Evolutionary conservation across 2,888 invertebrate species (phyloP), one percentile per base, ranked within the genome.

Genomic region (Euplagia quadripunctaria): DNA sequence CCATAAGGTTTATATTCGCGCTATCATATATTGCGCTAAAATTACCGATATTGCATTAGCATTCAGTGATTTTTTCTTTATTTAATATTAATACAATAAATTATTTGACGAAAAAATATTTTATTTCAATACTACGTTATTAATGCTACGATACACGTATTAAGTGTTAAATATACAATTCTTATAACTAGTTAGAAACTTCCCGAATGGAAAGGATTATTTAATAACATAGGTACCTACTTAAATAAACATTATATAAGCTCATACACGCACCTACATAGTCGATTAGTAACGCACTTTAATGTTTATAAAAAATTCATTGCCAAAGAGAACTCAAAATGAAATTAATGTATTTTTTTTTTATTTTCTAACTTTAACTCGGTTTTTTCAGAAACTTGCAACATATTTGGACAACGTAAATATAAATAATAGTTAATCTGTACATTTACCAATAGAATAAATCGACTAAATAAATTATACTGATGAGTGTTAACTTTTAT

Each of bases 101-200:
- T 61, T 46, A 69, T 63, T 49, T 52, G 43, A 63, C 31, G 68
- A 20, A 42, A 43, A 43, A 43, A 12, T 16, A 43, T 49, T 64
- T 46, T 20, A 58, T 58, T 58, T 58, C 12, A 78, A 73, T 63
- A 64, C 75, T 85, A 87, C 46, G 64, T 78, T 88, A 89, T 86
- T 91, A 91, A 92, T 92, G 91, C 91, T 87, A 91, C 85, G 71
- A 88, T 91, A 93, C 91, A 92, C 92, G 89, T 88, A 82, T 84
- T 76, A 52, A 71, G 52, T 78, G 72, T 73, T 17, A 76, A 81
- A 84, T 85, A 64, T 87, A 87, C 82, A 86, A 68, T 76, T 68
- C 55, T 73, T 73, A 63, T n/a, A 51, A 42, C 1, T 46, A 51
- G 16, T n/a, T 70, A 51, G 6, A 9, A 1, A 8, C 14, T 58